Evolutionary conservation across 1,140 invertebrate genomes (phyloP), one percentile per base, ranked within the genome.

Genomic region (Trichonephila inaurata): DNA sequence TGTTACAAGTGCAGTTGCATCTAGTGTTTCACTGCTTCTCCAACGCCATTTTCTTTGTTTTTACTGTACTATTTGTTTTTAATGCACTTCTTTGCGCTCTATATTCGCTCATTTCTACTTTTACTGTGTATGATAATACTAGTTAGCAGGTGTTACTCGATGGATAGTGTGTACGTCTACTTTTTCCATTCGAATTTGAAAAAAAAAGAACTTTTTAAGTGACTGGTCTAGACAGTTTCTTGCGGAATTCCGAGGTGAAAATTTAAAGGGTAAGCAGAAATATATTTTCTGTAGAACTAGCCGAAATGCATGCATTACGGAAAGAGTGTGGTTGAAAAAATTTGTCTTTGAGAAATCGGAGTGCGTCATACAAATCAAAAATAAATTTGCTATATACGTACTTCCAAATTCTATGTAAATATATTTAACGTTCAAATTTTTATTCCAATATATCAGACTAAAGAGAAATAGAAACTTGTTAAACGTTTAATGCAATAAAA

Each of bases 61-160:
- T 58, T 60, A n/a, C 44, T n/a, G 18, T 58, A 19, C 21, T 24
- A 19, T 85, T 85, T 58, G 58, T 85, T 85, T 85, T 85, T 85
- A 85, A 85, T 85, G 82, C 82, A 85, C 44, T 85, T 85, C 58
- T 16, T 85, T 85, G 58, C 58, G 19, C 28, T n/a, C 10, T 60
- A 60, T 24, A 2, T 8, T 83, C n/a, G 82, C 12, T 14, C 21
- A 24, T 85, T 85, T 85, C 19, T 85, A 4, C 44, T 28, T 24
- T 85, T 0, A 60, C n/a, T 24, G 21, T 5, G 44, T 40, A 33
- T 7, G 24, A 72, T 77, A 40, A 77, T 16, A 5, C 72, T 77
- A 33, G 24, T 77, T 77, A 77, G 72, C 72, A 77, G 72, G 24
- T 77, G 28, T 28, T 40, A 18, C 16, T 4, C 33, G 33, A 77